Base-by-base conservation (phyloP, 2,888 invertebrate species). In the Eristalis tenax region DNA sequence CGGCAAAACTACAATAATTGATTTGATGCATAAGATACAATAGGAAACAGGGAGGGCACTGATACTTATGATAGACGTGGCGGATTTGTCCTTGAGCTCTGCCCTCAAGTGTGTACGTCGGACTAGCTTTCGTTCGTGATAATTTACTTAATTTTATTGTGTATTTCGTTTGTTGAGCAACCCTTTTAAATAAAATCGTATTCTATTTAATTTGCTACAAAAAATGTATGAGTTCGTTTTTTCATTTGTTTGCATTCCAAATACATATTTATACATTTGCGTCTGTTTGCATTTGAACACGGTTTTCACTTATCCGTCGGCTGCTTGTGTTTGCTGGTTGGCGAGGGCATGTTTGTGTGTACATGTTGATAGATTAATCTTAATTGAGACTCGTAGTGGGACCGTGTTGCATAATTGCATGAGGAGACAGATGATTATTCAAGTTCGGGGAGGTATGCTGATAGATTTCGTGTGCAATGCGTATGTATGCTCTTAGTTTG, bases 1-100 rank as follows among this genome's bases (percentile, higher is more conserved):
- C 94, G 97, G 32, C 95, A 96, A 76, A 96, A 96, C 91, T 97
- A 97, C 93, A 96, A 96, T 93, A 96, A 95, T 92, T 95, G 50
- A 83, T 65, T 1, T 40, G 18, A 18, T 18, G 26, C 26, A 26
- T 59, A 10, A 26, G 22, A 35, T n/a, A 57, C 50, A 75, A 50
- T 23, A 59, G 32, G 18, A 63, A 43, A 10, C 26, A 23, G 61
- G 38, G 32, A 61, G 61, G 70, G 65, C 83, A 59, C 40, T 78
- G 66, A 73, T 69, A 70, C 63, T 73, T 80, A 71, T 73, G 76
- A 59, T 38, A 70, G 70, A 63, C 38, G 35, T 70, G 66, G 70
- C 64, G 50, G 83, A 59, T 50, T 68, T 59, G 59, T 75, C 61
- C 64, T 65, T 73, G 71, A 26, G 57, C 35, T 32, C 69, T 63